Conservation (phyloP, 2,888 invertebrate species). For the Agrochola lota region DNA sequence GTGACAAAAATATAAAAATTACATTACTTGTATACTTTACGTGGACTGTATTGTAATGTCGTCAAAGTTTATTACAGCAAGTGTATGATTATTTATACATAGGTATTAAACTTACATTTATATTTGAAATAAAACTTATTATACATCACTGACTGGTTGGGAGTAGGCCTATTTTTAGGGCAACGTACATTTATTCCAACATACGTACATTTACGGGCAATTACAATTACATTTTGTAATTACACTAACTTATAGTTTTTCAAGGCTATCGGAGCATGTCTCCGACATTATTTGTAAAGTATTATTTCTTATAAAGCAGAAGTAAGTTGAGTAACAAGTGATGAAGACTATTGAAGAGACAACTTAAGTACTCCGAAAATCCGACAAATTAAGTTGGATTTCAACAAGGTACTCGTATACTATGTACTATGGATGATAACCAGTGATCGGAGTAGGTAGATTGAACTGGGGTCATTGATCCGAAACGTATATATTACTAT, state of each 20-base stretch:
- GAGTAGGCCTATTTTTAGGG: slow-evolving; percentile 42
- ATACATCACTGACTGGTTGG: slow-evolving; percentile 22
- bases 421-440: too few species aligned
- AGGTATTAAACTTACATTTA: slow-evolving; percentile 35
- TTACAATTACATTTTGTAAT: background rate
- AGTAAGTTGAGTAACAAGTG: background rate
- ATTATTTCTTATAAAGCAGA: background rate
- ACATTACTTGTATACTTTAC: slow-evolving; percentile 51
- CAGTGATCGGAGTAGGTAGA: too few species aligned
- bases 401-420: too few species aligned
- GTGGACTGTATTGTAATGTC: slow-evolving; percentile 53
- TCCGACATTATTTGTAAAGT: slow-evolving; percentile 3
- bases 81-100: slow-evolving; percentile 57
- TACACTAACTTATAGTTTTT: slow-evolving; percentile 27
- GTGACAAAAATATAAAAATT: slow-evolving; percentile 61
- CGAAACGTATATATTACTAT: too few species aligned
- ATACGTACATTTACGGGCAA: background rate
- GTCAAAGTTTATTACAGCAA: slow-evolving; percentile 46
- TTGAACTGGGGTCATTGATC: too few species aligned
- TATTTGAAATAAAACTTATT: slow-evolving; percentile 50
- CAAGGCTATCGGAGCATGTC: slow-evolving; percentile 27
- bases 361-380: background rate
- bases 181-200: background rate
- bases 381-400: background rate
- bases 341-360: background rate